Evolutionary conservation across 2,113 vertebrate genomes (phyloP), one percentile per base, ranked within the genome.

Genomic region (Mesoclemmys tuberculata): DNA sequence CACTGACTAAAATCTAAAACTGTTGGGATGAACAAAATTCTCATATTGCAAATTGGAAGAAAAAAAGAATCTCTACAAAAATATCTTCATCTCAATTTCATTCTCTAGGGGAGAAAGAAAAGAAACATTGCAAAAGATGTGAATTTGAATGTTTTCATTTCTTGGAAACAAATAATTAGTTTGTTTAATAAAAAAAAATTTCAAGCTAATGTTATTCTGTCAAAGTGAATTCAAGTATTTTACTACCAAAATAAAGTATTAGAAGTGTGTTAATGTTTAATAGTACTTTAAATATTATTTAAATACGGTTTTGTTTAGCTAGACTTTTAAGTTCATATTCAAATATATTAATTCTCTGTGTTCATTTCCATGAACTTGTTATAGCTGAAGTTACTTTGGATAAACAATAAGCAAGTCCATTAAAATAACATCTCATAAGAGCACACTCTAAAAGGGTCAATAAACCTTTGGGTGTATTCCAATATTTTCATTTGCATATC

Each of bases 401-500:
- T 49, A 51, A 64, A 71, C 8, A 19, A n/a, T 51, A 31, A 64
- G 56, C 29, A 46, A 80, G n/a, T 48, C 16, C 1, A 0, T 81
- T 78, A 85, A 29, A 77, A 88, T 49, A 49, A 61, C 68, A 78
- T 9, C 2, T 46, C 41, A 22, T 51, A 44, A 85, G 71, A 22
- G 21, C 14, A 6, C 9, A 26, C 54, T 82, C 22, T 48, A 26
- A 49, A 85, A 44, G 44, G 35, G 44, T 29, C 3, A 54, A n/a
- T 55, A 1, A 4, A 38, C 79, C 22, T 48, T 55, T 6, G 0
- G 3, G 24, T 24, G 8, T 13, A 5, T 71, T 85, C 80, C 6
- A 2, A 48, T 80, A 68, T 51, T 55, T 56, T 90, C 29, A 19
- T 10, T 16, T 38, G 46, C 16, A 2, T 48, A 55, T 51, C 41